Evolutionary conservation across 2,797 vertebrate genomes (phyloP), one percentile per base, ranked within the genome.

Genomic region (Crenuchus spilurus): DNA sequence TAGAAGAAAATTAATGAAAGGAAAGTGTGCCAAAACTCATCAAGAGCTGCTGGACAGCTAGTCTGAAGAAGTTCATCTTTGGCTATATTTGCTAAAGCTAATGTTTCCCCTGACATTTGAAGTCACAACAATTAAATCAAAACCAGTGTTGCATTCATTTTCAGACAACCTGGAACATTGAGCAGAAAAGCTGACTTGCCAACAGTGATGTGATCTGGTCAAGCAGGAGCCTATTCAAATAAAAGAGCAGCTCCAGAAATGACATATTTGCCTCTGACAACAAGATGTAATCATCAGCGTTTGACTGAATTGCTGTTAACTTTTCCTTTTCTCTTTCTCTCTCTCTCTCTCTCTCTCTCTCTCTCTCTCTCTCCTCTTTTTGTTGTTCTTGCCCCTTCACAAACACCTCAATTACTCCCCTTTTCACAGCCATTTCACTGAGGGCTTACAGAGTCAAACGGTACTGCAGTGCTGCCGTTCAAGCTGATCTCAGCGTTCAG

Each of bases 401-500:
- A 46, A 22, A 70, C 66, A 69, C 28, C 57, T 70, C 60, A 64
- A 54, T 69, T 52, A 24, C 64, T 42, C 64, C 30, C 62, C 31
- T 51, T 67, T 39, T 54, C 2, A 33, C 14, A 44, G 46, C 13
- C 24, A 16, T 35, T 41, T 57, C 26, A 28, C 49, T 31, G 2
- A 57, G 48, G 37, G 28, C 41, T 58, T 74, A 55, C 63, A 20
- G 46, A 67, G 72, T 70, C 41, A 70, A 76, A 48, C 4, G 2
- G 41, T 41, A 39, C 24, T 0, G 1, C 37, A 54, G 20, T 6
- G 4, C 11, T 57, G 51, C 48, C 39, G 5, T 28, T 20, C 28
- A 5, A 70, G 48, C 67, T 70, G 67, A 76, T 37, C 67, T 70
- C 41, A 65, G 67, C 66, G 39, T 42, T 75, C 28, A n/a, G 28